These are phyloP conservation scores for Sebastes nivosus DNA, from an alignment of 2,797 vertebrate genomes.

Conservation along the genomic window DNA sequence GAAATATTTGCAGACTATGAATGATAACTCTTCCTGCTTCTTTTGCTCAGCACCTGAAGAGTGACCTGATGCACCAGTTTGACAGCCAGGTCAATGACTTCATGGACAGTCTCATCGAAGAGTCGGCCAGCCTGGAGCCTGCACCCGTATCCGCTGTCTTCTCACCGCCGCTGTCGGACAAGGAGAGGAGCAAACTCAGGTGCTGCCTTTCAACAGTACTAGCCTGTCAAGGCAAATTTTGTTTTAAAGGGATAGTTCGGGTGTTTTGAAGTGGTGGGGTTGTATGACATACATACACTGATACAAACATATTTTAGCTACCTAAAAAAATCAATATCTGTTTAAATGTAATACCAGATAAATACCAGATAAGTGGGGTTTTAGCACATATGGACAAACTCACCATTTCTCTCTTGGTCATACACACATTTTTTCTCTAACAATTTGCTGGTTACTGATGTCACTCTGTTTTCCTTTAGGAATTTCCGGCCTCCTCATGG, in stretches of 20 bases:
- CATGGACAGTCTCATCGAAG: slow-evolving; percentile 91
- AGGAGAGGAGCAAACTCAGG: slow-evolving; percentile 86
- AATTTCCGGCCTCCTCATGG: slow-evolving; percentile 83
- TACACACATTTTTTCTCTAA: neutral
- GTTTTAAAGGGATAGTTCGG: neutral
- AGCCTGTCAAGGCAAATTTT: neutral
- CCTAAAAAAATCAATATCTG: too few species aligned
- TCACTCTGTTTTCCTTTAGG: slow-evolving; percentile 63
- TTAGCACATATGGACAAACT: accelerated
- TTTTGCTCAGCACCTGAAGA: slow-evolving; percentile 86
- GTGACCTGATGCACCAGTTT: slow-evolving; percentile 90
- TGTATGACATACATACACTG: too few species aligned
- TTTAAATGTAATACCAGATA: too few species aligned
- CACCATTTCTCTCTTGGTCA: neutral
- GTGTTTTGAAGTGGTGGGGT: too few species aligned
- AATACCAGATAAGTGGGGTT: neutral
- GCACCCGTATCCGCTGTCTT: slow-evolving; percentile 79
- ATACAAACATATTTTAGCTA: too few species aligned
- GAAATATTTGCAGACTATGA: neutral
- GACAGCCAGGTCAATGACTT: slow-evolving; percentile 91
- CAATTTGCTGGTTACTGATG: neutral
- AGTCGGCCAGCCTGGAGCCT: slow-evolving; percentile 84
- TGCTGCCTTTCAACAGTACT: slow-evolving; percentile 48
- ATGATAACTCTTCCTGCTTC: neutral
- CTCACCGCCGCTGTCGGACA: slow-evolving; percentile 81